phyloP scores from a whole-genome alignment of 1,140 invertebrate genomes.

The Drosophila funebris region DNA sequence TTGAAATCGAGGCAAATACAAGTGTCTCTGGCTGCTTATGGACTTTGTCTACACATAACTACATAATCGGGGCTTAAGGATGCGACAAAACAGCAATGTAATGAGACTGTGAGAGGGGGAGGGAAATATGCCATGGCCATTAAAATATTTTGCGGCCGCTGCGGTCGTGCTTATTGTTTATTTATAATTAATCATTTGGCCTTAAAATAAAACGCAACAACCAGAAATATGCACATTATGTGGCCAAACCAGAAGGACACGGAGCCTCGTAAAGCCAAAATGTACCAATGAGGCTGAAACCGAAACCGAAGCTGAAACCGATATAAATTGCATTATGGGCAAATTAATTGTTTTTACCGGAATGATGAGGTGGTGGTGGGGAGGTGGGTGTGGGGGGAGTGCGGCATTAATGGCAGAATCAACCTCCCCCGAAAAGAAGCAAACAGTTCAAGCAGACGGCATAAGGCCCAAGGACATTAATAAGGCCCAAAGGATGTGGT shows the following conservation, averaged over 20 bases:
- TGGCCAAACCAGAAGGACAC: conserved; percentile 40
- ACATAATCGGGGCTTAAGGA: neutral
- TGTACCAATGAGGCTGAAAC: conserved; percentile 14
- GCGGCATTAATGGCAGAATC: conserved; percentile 60
- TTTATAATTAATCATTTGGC: conserved; percentile 78
- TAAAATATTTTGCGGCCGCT: conserved; percentile 35
- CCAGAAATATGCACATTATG: conserved; percentile 78
- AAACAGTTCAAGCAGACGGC: neutral
- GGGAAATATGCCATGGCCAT: conserved; percentile 21
- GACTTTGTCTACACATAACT: neutral
- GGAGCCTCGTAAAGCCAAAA: neutral
- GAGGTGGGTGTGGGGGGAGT: neutral
- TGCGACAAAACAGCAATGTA: neutral
- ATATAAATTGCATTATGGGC: conserved; percentile 80
- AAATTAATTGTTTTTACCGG: conserved; percentile 81
- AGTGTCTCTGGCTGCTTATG: neutral
- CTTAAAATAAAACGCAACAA: conserved; percentile 55
- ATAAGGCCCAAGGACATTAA: conserved; percentile 70
- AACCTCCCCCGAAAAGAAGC: neutral
- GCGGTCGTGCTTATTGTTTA: conserved; percentile 36
- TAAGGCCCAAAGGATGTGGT: conserved; percentile 81
- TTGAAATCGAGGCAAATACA: neutral
- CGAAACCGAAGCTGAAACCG: conserved; percentile 53
- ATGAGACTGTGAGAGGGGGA: neutral
- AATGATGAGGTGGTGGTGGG: neutral